These are phyloP conservation scores for Bergia puertoricense DNA, from an alignment of 92 coral and sea anemone genomes.

Conservation along the genomic window DNA sequence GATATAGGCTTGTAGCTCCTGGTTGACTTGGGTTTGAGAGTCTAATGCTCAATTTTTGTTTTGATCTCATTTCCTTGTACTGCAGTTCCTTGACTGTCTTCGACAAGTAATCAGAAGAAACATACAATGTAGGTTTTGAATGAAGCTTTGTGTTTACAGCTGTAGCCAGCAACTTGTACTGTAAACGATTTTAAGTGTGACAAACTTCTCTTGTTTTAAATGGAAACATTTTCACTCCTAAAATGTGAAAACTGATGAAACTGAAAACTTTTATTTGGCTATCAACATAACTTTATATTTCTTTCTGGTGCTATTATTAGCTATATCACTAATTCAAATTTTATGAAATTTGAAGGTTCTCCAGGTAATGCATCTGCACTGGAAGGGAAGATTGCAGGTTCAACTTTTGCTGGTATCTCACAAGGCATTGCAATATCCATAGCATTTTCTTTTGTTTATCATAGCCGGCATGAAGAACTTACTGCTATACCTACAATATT, in stretches of 20 bases:
- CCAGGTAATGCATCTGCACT: not conserved
- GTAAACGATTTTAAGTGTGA: too few species aligned
- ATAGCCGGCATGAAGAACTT: conserved; percentile 4
- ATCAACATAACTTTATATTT: not conserved
- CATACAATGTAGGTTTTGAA: too few species aligned
- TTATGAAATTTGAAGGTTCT: conserved; percentile 19
- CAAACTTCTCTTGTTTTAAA: too few species aligned
- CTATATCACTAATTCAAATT: not conserved
- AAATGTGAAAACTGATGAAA: not conserved
- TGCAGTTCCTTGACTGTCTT: too few species aligned
- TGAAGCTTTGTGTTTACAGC: too few species aligned
- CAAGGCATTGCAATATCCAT: conserved; percentile 25
- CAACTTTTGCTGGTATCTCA: not conserved
- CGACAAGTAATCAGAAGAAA: too few species aligned
- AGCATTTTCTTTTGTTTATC: conserved; percentile 23
- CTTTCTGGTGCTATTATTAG: not conserved
- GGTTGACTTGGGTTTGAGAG: too few species aligned
- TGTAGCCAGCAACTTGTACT: too few species aligned
- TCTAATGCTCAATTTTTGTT: too few species aligned
- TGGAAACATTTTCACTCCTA: too few species aligned
- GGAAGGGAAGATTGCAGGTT: not conserved
- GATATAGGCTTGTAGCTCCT: too few species aligned
- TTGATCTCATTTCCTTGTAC: too few species aligned
- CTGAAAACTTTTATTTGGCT: not conserved
- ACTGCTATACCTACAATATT: conserved; percentile 20